A percentile compares a stretch with the other conserved stretches of the same genome.
phyloP scores from a whole-genome alignment of 37 sponge, comb jelly and placozoan genomes.

The Sycon ciliatum region DNA sequence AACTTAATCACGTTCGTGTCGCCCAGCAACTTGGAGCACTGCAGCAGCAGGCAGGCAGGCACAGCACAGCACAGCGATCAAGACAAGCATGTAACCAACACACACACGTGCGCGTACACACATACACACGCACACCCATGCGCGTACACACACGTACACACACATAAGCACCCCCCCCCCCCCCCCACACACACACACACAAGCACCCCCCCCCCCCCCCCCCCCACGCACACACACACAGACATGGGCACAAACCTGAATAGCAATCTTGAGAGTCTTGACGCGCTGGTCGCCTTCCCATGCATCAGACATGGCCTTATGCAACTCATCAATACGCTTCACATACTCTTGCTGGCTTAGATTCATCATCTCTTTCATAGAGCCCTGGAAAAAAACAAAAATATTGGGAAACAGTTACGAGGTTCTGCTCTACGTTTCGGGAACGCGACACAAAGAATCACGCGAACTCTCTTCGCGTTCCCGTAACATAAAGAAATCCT shows the following conservation, averaged over 20 bases:
- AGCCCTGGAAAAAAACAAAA: conserved; percentile 34
- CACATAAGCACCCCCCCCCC: not conserved
- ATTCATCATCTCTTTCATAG: conserved; percentile 76
- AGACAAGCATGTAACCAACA: conserved; percentile 2
- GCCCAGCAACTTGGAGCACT: conserved; percentile 83
- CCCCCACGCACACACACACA: conserved; percentile 13
- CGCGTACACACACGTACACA: no score
- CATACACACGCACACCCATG: no score
- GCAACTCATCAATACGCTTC: conserved; percentile 84
- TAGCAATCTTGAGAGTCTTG: conserved; percentile 90
- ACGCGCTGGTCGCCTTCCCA: conserved; percentile 95
- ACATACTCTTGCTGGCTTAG: conserved; percentile 88
- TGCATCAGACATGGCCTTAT: conserved; percentile 47
- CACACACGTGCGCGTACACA: no score
- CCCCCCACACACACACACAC: not conserved
- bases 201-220: not conserved
- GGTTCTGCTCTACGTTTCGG: no score
- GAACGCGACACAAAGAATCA: no score
- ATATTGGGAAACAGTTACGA: no score
- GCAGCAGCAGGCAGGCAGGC: not conserved
- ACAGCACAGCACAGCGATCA: not conserved
- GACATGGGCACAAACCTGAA: conserved; percentile 56
- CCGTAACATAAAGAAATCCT: no score
- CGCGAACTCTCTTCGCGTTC: no score
- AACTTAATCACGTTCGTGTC: conserved; percentile 86